Evolutionary conservation across 2,888 invertebrate genomes (phyloP), one percentile per base, ranked within the genome.

Genomic region (Hirtodrosophila trivittata): DNA sequence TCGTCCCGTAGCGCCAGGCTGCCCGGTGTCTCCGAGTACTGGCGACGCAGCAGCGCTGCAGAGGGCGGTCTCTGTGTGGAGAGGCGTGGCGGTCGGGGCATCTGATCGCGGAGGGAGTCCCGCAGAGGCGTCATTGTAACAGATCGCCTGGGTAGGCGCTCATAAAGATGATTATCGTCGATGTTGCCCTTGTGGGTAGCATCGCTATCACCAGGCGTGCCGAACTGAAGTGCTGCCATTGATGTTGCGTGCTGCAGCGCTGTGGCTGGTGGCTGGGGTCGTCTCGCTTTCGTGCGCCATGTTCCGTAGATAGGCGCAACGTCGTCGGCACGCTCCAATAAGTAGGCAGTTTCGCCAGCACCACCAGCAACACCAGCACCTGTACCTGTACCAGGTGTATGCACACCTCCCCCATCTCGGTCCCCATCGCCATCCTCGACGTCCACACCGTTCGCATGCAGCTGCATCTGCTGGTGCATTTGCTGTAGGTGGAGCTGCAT

Each of bases 261-360:
- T 9, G 52, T 56, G 30, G 51, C 50, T 58, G 77, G 75, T 37
- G 75, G 68, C 50, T 80, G 83, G 57, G 88, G 86, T 85, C 89
- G 89, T 88, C 84, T 89, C 89, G 89, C 89, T 89, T 89, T 89
- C 89, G 88, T 84, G 86, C 84, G 87, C 89, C 89, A 89, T 71
- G 89, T 87, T 75, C 88, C 89, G 73, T 89, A 89, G 77, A 89
- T 88, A 63, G 89, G 74, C 43, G 66, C 71, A 47, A 60, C 70
- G 59, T 77, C 80, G 70, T 89, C 89, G 75, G 75, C 82, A 87
- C 89, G 89, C 88, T 89, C 89, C 86, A 89, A 78, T 89, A 89
- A 87, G 46, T 89, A 89, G 14, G 89, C 86, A 63, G 83, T 87
- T 83, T 89, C 89, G 74, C 87, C 80, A 67, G 70, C 37, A 12